Evolutionary conservation across 2,797 vertebrate species (phyloP).

Genomic region (Karalla daura): DNA sequence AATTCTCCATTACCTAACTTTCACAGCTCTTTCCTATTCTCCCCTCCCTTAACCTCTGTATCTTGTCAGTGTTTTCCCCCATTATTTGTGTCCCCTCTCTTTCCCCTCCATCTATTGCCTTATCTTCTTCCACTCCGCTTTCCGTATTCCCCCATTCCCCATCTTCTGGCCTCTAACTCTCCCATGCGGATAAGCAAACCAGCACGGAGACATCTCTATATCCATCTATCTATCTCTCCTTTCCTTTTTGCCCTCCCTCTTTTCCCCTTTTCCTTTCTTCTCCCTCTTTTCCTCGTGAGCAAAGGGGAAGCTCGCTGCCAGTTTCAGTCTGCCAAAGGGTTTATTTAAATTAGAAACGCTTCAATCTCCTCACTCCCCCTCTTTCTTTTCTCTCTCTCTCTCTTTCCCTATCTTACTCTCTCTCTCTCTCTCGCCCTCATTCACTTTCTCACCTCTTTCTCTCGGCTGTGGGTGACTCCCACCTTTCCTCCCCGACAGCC

Average conservation of each 20-base stretch:
- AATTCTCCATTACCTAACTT: slow-evolving; percentile 72
- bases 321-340: slow-evolving; percentile 87
- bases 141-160: slow-evolving; percentile 62
- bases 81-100: slow-evolving; percentile 70
- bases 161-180: slow-evolving; percentile 70
- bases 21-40: slow-evolving; percentile 71
- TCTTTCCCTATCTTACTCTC: slow-evolving; percentile 35
- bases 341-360: slow-evolving; percentile 89
- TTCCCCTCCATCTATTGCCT: slow-evolving; percentile 61
- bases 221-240: slow-evolving; percentile 74
- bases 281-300: slow-evolving; percentile 73
- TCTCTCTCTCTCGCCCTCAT: slow-evolving; percentile 28
- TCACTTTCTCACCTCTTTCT: slow-evolving; percentile 68
- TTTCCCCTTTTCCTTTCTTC: slow-evolving; percentile 75
- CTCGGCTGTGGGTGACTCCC: slow-evolving; percentile 69
- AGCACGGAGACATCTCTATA: slow-evolving; percentile 76
- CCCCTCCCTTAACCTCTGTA: slow-evolving; percentile 57
- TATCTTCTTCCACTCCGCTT: slow-evolving; percentile 73
- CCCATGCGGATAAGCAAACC: slow-evolving; percentile 75
- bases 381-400: slow-evolving; percentile 28
- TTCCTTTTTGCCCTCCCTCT: slow-evolving; percentile 69
- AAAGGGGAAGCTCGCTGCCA: slow-evolving; percentile 87
- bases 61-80: slow-evolving; percentile 67
- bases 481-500: slow-evolving; percentile 67
- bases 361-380: slow-evolving; percentile 76